These are phyloP conservation scores for Holotrichia oblita DNA, from an alignment of 1,140 invertebrate genomes.

Conservation along the genomic window DNA sequence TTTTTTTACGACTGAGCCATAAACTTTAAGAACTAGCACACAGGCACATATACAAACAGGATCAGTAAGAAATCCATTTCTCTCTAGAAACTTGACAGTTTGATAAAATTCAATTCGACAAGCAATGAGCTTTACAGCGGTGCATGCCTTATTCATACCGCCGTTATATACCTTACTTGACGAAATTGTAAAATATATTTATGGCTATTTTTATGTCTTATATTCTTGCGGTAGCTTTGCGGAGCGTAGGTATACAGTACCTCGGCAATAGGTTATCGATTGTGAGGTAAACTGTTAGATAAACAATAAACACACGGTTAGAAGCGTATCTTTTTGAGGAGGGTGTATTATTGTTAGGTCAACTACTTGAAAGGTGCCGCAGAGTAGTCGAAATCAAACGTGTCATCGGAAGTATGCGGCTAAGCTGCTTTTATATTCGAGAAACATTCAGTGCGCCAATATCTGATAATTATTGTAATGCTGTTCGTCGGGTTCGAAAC, in stretches of 20 bases:
- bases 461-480: too few species aligned
- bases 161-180: conserved; percentile 52
- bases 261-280: not conserved
- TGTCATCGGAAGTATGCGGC: too few species aligned
- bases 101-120: conserved; percentile 51
- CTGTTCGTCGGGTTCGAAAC: too few species aligned
- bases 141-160: conserved; percentile 55
- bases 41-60: not conserved
- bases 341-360: not conserved
- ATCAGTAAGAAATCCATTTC: not conserved
- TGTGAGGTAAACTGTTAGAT: conserved; percentile 10
- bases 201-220: conserved; percentile 50
- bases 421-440: too few species aligned
- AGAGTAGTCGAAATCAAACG: too few species aligned
- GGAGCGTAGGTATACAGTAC: not conserved
- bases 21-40: not conserved
- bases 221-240: not conserved
- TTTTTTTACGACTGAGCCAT: not conserved
- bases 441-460: too few species aligned
- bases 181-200: conserved; percentile 60
- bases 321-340: not conserved
- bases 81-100: not conserved
- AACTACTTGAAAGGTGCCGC: not conserved
- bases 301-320: not conserved
- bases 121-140: conserved; percentile 44